phyloP scores from a whole-genome alignment of 2,113 vertebrate species.

The Triplophysa dalaica region DNA sequence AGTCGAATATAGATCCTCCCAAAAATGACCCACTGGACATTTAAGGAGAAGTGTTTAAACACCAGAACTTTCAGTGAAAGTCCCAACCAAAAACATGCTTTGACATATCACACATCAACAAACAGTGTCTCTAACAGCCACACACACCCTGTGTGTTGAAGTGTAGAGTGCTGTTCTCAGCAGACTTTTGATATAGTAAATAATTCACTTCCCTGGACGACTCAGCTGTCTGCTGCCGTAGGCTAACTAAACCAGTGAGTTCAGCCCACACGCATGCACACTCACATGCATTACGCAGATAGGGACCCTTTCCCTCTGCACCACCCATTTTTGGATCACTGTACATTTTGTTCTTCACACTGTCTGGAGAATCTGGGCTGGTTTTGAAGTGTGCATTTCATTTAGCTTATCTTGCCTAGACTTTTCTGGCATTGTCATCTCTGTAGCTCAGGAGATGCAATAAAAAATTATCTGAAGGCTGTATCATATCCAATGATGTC shows the following conservation, averaged over 20 bases:
- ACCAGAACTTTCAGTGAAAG: too few relatives aligned
- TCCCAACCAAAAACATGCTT: not conserved
- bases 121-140: not conserved
- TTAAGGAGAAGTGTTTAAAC: too few relatives aligned
- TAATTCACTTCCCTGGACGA: slow-evolving; percentile 69
- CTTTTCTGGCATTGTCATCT: slow-evolving; percentile 11
- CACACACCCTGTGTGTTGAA: slow-evolving; percentile 41
- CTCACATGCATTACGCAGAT: not conserved
- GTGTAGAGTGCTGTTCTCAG: slow-evolving; percentile 68
- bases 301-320: not conserved
- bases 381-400: not conserved
- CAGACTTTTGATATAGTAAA: slow-evolving; percentile 73
- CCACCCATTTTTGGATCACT: not conserved
- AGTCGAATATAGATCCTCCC: too few relatives aligned
- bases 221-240: slow-evolving; percentile 47
- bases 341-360: not conserved
- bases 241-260: slow-evolving; percentile 30
- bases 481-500: not conserved
- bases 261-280: not conserved
- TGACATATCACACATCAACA: not conserved
- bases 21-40: not conserved
- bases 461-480: not conserved
- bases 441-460: not conserved
- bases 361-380: not conserved
- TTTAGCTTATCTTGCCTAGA: not conserved